Evolutionary conservation across 2,888 invertebrate species (phyloP), one percentile per base, ranked within the genome.

Genomic region (Candidula unifasciata): DNA sequence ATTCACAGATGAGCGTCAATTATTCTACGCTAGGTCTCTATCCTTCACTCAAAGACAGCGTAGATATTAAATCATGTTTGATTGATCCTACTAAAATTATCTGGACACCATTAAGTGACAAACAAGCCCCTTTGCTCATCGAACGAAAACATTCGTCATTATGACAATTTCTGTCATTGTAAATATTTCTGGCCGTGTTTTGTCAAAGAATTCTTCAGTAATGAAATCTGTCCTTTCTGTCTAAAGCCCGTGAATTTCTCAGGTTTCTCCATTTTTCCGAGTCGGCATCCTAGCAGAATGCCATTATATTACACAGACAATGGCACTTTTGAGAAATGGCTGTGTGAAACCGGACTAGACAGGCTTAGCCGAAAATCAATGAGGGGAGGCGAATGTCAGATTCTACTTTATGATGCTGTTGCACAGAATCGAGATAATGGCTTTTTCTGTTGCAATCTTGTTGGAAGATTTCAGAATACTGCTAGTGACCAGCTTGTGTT

Each of bases 321-420:
- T 2, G 21, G 16, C 24, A 21, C 18, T 18, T 27, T 44, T 27
- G 30, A 68, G 2, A 68, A 35, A 66, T 68, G 44, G 66, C 21
- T 68, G 30, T 3, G 18, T 3, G 21, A 5, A 66, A 66, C 27
- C 24, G 52, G 30, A 64, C 27, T 37, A 35, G 27, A n/a, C 44
- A 18, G n/a, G 16, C 35, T n/a, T 30, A 37, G 44, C 27, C 37
- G 27, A 27, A 74, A 74, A 74, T 74, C 74, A 54, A 74, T 74
- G 44, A 16, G n/a, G 2, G 27, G 30, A 60, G 37, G 35, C 27
- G 8, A 33, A 78, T 64, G 33, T 35, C 78, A 35, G 0, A 60
- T 13, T 64, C 16, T 5, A 18, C n/a, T 78, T 37, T 60, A 37
- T 37, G 35, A 3, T 64, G 1, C 35, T 24, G 6, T 18, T n/a